phyloP scores from a whole-genome alignment of 2,113 vertebrate genomes.

The Haemorhous mexicanus region DNA sequence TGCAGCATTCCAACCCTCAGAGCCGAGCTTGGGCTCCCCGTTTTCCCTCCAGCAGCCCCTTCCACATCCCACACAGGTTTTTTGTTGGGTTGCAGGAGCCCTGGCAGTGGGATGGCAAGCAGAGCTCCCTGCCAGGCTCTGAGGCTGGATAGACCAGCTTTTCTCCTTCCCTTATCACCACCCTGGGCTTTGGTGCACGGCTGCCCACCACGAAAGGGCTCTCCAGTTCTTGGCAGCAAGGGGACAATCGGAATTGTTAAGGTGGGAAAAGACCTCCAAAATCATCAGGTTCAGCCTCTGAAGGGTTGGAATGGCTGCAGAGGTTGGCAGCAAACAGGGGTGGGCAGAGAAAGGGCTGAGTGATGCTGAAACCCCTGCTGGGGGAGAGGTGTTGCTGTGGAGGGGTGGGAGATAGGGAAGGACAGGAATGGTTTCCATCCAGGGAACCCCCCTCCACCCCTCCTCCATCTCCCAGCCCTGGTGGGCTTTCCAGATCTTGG shows the following conservation, averaged over 20 bases:
- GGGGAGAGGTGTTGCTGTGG: background rate
- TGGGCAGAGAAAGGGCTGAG: background rate
- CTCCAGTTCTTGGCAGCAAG: background rate
- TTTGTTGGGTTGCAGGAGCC: background rate
- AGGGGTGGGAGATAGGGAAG: background rate
- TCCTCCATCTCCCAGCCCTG: background rate
- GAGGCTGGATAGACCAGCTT: background rate
- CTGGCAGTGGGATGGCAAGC: background rate
- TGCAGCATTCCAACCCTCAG: background rate
- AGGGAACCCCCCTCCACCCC: background rate
- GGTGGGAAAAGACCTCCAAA: background rate
- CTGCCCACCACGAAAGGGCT: background rate
- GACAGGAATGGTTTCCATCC: background rate
- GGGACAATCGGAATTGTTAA: background rate
- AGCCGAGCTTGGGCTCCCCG: accelerated
- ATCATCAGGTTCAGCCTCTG: background rate
- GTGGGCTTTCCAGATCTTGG: background rate
- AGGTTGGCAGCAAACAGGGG: background rate
- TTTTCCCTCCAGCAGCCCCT: background rate
- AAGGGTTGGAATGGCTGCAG: background rate
- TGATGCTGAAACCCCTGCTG: background rate
- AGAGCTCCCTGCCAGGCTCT: background rate
- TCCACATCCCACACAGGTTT: background rate
- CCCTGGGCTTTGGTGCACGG: background rate
- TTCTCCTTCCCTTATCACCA: background rate